Conservation (phyloP, 2,797 vertebrate genomes). For the Pangasius krempfi region DNA sequence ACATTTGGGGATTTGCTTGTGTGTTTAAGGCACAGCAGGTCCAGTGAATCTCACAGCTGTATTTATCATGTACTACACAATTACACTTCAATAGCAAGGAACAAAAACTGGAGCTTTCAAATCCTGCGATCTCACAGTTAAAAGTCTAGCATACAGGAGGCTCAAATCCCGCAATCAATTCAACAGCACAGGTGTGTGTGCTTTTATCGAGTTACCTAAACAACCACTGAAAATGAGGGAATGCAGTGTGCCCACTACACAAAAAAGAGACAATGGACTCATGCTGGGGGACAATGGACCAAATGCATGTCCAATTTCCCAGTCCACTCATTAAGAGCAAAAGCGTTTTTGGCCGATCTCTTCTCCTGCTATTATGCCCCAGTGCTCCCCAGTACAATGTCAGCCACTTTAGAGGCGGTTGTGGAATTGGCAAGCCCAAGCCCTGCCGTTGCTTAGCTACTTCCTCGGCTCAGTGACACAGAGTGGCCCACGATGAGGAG, state of each 20-base stretch:
- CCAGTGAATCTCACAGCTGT: constrained; percentile 73
- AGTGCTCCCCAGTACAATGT: constrained; percentile 66
- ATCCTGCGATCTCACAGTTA: constrained; percentile 33
- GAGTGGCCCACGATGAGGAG: constrained; percentile 62
- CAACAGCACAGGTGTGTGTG: constrained; percentile 47
- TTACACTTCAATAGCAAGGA: constrained; percentile 63
- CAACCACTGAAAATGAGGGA: constrained; percentile 41
- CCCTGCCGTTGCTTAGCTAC: constrained; percentile 77
- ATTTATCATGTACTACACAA: constrained; percentile 64
- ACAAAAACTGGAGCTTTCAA: constrained; percentile 24
- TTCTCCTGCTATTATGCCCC: constrained; percentile 67
- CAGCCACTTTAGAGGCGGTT: constrained; percentile 66
- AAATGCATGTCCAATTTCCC: constrained; percentile 67
- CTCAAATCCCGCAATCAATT: constrained; percentile 3
- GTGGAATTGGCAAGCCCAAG: constrained; percentile 67
- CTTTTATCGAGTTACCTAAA: constrained; percentile 42
- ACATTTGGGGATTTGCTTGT: constrained; percentile 75
- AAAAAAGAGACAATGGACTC: constrained; percentile 54
- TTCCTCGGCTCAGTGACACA: constrained; percentile 59
- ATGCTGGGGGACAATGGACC: constrained; percentile 59
- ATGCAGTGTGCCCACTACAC: constrained; percentile 52
- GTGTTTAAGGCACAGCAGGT: constrained; percentile 75
- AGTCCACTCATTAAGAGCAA: constrained; percentile 65
- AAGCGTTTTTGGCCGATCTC: constrained; percentile 63
- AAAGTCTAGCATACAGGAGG: constrained; percentile 10